These are phyloP conservation scores for Mylabris phalerata DNA, from an alignment of 1,140 invertebrate species.

Conservation along the genomic window DNA sequence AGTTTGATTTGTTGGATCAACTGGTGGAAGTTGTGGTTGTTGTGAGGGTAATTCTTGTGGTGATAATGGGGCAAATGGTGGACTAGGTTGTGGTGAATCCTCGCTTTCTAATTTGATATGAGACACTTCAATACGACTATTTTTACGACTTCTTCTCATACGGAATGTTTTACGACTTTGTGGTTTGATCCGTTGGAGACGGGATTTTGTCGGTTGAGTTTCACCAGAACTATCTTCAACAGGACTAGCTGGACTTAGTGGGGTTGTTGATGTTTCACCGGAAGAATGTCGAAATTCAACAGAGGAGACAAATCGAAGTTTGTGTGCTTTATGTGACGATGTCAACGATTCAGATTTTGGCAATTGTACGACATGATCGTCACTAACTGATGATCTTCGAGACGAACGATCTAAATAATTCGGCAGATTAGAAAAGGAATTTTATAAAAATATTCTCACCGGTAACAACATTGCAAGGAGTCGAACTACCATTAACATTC, in stretches of 20 bases:
- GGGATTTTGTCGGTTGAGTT: constrained; percentile 56
- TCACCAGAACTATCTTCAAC: constrained; percentile 61
- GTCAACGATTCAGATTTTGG: constrained; percentile 48
- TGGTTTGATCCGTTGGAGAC: constrained; percentile 85
- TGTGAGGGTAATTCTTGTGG: not conserved
- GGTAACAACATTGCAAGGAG: constrained; percentile 23
- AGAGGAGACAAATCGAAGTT: constrained; percentile 70
- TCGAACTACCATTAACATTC: constrained; percentile 20
- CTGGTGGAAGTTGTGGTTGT: constrained; percentile 29
- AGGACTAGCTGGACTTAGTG: constrained; percentile 65
- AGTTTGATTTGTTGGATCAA: constrained; percentile 29
- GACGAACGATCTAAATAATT: constrained; percentile 55
- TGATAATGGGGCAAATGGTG: not conserved
- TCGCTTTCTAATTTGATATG: constrained; percentile 44
- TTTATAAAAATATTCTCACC: constrained; percentile 7
- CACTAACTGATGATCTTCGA: constrained; percentile 49
- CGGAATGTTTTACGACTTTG: constrained; percentile 92
- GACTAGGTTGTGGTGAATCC: constrained; percentile 8
- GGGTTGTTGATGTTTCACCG: constrained; percentile 68
- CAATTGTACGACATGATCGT: constrained; percentile 46
- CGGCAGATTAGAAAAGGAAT: not conserved
- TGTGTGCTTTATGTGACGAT: constrained; percentile 56
- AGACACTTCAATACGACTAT: constrained; percentile 44
- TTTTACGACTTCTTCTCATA: constrained; percentile 68
- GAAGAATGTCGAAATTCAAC: constrained; percentile 64